Evolutionary conservation across 1,140 invertebrate genomes (phyloP).

Genomic region (Drosophila jambulina): DNA sequence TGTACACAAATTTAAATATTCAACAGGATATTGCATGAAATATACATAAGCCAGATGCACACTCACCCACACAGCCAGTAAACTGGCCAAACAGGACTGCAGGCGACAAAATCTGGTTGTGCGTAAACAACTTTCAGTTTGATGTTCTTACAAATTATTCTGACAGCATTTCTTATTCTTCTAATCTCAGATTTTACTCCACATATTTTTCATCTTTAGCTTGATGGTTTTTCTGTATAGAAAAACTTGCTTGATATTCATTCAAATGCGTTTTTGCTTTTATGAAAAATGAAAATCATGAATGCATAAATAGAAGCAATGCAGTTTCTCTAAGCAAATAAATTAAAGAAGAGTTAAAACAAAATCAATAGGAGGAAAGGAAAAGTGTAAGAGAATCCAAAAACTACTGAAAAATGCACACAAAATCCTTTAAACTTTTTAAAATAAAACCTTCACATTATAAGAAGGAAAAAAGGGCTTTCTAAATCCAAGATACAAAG

Average conservation of each 20-base stretch:
- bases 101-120: conserved; percentile 70
- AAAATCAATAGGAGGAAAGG: background rate
- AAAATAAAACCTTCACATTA: background rate
- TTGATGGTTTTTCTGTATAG: background rate
- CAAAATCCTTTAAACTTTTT: background rate
- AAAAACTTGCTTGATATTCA: conserved; percentile 1
- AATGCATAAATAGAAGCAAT: conserved; percentile 25
- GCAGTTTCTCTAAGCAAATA: background rate
- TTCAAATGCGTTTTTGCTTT: conserved; percentile 14
- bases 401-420: background rate
- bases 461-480: no score
- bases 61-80: conserved; percentile 18
- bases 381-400: background rate
- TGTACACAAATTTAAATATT: conserved; percentile 82
- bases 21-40: conserved; percentile 81
- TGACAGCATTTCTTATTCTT: conserved; percentile 42
- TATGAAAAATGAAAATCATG: conserved; percentile 24
- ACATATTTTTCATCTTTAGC: conserved; percentile 13
- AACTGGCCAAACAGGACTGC: conserved; percentile 36
- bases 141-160: conserved; percentile 45
- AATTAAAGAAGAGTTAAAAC: background rate
- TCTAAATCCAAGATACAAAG: background rate
- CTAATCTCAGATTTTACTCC: conserved; percentile 35
- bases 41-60: conserved; percentile 59
- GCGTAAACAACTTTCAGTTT: conserved; percentile 66